Conservation (phyloP, 1,140 invertebrate species). For the Brachionus asplanchnoidis region DNA sequence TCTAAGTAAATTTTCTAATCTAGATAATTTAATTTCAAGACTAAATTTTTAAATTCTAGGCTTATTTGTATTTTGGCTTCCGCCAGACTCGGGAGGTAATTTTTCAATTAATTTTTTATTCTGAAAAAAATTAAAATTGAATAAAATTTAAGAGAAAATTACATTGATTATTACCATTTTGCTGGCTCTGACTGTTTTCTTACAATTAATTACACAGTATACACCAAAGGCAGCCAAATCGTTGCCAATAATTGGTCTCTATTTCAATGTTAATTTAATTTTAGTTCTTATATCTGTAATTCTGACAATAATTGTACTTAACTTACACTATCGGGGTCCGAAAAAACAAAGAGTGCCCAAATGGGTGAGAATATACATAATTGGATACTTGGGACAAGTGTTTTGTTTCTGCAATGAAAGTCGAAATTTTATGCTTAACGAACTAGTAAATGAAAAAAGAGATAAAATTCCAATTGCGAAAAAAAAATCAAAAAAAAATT, state of each 20-base stretch:
- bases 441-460: background rate
- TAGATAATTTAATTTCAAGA: no score
- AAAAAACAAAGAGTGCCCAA: conserved; percentile 31
- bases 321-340: conserved; percentile 35
- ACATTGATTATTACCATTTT: conserved; percentile 41
- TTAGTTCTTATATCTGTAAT: conserved; percentile 35
- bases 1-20: background rate
- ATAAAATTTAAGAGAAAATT: conserved; percentile 18
- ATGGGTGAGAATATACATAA: conserved; percentile 19
- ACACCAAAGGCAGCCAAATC: conserved; percentile 35
- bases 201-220: conserved; percentile 40
- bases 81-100: conserved; percentile 41
- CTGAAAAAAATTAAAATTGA: background rate
- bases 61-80: conserved; percentile 42
- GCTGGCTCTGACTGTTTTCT: conserved; percentile 36
- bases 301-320: conserved; percentile 35
- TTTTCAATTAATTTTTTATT: background rate
- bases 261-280: conserved; percentile 41
- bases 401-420: conserved; percentile 24
- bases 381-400: conserved; percentile 6
- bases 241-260: conserved; percentile 35
- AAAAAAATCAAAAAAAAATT: background rate
- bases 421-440: background rate
- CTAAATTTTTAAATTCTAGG: background rate
- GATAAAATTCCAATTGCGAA: background rate